Evolutionary conservation across 2,113 vertebrate genomes (phyloP).

Genomic region (Corynorhinus townsendii): DNA sequence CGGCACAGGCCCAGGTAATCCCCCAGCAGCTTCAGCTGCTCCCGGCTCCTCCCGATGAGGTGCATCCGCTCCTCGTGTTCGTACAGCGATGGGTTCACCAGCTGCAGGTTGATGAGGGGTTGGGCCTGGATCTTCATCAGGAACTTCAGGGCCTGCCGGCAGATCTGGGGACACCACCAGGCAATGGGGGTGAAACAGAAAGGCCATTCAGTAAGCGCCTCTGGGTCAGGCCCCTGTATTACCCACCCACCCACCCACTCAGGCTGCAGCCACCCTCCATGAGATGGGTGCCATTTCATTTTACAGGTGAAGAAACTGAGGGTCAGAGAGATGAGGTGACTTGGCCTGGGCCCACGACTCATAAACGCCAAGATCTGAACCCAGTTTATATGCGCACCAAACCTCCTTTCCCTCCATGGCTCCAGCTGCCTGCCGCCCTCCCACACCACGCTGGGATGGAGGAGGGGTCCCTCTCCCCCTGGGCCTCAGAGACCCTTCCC

Average conservation of each 20-base stretch:
- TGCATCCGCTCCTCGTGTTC: constrained; percentile 87
- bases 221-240: fast-evolving
- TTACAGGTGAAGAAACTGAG: background rate
- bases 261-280: background rate
- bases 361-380: background rate
- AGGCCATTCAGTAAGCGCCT: background rate
- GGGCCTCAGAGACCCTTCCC: background rate
- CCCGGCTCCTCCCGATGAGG: constrained; percentile 79
- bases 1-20: constrained; percentile 93
- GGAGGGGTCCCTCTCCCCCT: background rate
- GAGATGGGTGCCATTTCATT: background rate
- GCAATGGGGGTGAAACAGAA: background rate
- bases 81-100: constrained; percentile 88
- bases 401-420: background rate
- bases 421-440: background rate
- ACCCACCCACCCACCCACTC: no score
- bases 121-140: constrained; percentile 86
- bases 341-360: background rate
- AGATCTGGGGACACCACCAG: constrained; percentile 81
- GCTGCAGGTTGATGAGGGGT: constrained; percentile 90
- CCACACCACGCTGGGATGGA: background rate
- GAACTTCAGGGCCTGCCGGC: constrained; percentile 86
- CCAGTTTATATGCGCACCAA: background rate
- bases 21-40: constrained; percentile 91
- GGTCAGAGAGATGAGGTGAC: background rate